Evolutionary conservation across 2,888 invertebrate genomes (phyloP).

Genomic region (Drosophila mercatorum): DNA sequence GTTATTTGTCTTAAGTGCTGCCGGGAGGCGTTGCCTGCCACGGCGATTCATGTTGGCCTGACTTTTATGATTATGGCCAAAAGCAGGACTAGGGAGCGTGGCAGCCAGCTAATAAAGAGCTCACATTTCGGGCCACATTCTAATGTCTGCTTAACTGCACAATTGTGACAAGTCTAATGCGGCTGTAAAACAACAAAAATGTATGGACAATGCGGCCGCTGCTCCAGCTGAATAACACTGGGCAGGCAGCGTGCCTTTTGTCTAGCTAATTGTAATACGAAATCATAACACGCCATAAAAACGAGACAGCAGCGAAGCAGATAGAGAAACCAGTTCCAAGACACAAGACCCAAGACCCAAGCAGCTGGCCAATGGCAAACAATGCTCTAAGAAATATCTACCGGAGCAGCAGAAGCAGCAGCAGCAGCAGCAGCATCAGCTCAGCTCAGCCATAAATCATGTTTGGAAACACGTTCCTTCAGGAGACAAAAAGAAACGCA

Average conservation of each 20-base stretch:
- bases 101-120: conserved; percentile 62
- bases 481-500: conserved; percentile 10
- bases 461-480: conserved; percentile 72
- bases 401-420: conserved; percentile 25
- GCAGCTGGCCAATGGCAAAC: conserved; percentile 75
- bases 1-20: conserved; percentile 77
- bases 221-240: conserved; percentile 22
- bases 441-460: conserved; percentile 76
- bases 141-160: conserved; percentile 66
- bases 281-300: conserved; percentile 78
- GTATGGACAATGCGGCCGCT: conserved; percentile 35
- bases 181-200: conserved; percentile 37
- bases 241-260: conserved; percentile 68
- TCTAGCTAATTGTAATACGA: conserved; percentile 75
- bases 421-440: conserved; percentile 7
- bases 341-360: conserved; percentile 38
- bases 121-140: conserved; percentile 44
- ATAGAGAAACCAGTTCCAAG: conserved; percentile 64
- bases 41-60: conserved; percentile 39
- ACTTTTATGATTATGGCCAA: conserved; percentile 51
- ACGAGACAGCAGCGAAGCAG: conserved; percentile 59
- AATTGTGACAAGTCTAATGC: conserved; percentile 73
- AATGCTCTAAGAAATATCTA: conserved; percentile 62
- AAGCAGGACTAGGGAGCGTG: background rate
- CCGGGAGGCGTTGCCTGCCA: conserved; percentile 58